Evolutionary conservation across 2,888 invertebrate genomes (phyloP).

Genomic region (Chrysodeixis includens): DNA sequence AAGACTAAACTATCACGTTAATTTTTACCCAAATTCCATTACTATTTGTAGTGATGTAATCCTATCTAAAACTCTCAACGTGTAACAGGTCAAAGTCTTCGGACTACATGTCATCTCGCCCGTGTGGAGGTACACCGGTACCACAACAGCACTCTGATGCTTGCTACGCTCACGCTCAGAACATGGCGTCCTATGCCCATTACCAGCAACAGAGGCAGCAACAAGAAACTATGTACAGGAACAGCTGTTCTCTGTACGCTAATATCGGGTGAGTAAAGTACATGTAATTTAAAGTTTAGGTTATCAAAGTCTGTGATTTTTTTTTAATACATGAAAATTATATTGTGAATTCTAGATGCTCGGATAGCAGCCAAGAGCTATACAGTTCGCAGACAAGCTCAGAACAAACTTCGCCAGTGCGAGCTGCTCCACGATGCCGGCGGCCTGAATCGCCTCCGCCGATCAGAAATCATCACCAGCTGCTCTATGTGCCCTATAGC

Average conservation of each 20-base stretch:
- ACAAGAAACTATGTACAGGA: constrained; percentile 86
- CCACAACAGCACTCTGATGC: constrained; percentile 77
- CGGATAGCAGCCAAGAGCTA: constrained; percentile 85
- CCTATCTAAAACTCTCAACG: neutral
- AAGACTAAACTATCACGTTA: constrained; percentile 42
- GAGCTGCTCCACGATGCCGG: constrained; percentile 76
- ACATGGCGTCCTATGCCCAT: constrained; percentile 70
- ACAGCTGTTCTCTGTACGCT: constrained; percentile 87
- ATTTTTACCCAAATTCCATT: neutral
- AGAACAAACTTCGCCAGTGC: constrained; percentile 84
- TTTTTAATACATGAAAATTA: too few relatives aligned
- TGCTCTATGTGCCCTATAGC: constrained; percentile 92
- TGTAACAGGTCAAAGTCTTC: constrained; percentile 62
- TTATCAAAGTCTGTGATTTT: too few relatives aligned
- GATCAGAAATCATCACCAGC: constrained; percentile 91
- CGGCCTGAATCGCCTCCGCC: constrained; percentile 93
- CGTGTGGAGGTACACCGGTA: constrained; percentile 67
- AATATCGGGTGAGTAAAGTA: constrained; percentile 85
- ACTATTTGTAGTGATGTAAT: neutral
- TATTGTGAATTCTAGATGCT: constrained; percentile 73
- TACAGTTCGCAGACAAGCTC: constrained; percentile 86
- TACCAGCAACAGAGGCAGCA: constrained; percentile 78
- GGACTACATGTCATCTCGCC: constrained; percentile 77
- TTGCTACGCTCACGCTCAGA: constrained; percentile 79
- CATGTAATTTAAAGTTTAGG: too few relatives aligned